A percentile compares a stretch with the other conserved stretches of the same genome.
Conservation (phyloP, 2,888 invertebrate genomes). For the Sminthurinus aureus region DNA sequence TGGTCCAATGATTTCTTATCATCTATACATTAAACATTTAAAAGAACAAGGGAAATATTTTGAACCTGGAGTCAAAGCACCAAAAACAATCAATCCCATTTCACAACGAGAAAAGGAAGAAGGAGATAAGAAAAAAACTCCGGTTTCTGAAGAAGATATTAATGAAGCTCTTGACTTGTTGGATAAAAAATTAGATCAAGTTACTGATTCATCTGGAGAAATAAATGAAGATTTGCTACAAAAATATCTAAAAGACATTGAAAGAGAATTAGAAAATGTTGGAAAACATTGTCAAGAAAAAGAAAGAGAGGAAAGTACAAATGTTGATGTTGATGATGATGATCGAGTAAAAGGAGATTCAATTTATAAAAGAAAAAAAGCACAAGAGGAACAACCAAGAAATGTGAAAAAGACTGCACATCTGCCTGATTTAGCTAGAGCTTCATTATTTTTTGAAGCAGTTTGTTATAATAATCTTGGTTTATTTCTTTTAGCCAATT, state of each 20-base stretch:
- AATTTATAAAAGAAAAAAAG: neutral
- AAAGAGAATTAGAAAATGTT: conserved; percentile 41
- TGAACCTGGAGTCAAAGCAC: neutral
- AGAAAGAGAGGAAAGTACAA: conserved; percentile 27
- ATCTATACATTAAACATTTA: conserved; percentile 42
- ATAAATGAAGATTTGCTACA: conserved; percentile 30
- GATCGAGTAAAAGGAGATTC: conserved; percentile 9
- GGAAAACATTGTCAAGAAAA: conserved; percentile 35
- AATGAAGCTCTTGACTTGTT: conserved; percentile 27
- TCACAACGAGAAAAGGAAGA: conserved; percentile 38
- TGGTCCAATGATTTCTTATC: conserved; percentile 55
- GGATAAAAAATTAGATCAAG: conserved; percentile 24
- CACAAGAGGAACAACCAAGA: neutral
- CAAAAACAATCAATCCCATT: neutral
- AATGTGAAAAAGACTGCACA: conserved; percentile 43
- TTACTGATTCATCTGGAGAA: neutral
- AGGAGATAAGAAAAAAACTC: conserved; percentile 19
- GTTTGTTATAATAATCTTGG: conserved; percentile 82
- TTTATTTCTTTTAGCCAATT: conserved; percentile 85
- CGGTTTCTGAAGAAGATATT: neutral
- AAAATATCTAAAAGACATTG: conserved; percentile 35
- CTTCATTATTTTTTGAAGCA: conserved; percentile 71
- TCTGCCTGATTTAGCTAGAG: conserved; percentile 54
- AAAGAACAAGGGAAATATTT: conserved; percentile 34
- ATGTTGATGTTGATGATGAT: conserved; percentile 15